Percentiles rank a stretch among this genome's conserved stretches.
phyloP scores from a whole-genome alignment of 2,797 vertebrate genomes.

The Tiaroga cobitis region DNA sequence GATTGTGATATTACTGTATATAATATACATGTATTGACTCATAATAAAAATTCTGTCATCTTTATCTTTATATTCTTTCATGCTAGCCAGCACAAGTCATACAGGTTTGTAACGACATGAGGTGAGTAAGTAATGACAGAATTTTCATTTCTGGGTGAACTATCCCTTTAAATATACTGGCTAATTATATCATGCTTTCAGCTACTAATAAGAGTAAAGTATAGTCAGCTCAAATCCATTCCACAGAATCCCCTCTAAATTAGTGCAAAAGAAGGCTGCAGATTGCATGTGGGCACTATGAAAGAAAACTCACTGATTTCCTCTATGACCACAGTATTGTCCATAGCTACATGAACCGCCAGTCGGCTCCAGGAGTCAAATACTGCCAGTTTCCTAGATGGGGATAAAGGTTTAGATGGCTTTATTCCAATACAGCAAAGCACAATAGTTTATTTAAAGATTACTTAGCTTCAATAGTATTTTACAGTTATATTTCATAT shows the following conservation, averaged over 20 bases:
- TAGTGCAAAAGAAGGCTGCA: background rate
- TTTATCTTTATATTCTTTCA: background rate
- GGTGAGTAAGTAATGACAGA: no score
- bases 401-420: background rate
- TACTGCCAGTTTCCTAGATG: conserved; percentile 89
- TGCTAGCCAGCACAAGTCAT: background rate
- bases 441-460: background rate
- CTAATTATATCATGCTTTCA: background rate
- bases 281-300: background rate
- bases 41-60: background rate
- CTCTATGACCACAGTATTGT: conserved; percentile 98
- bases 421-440: background rate
- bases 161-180: background rate
- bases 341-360: conserved; percentile 97
- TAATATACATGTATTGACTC: background rate
- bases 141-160: background rate
- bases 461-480: background rate
- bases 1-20: background rate
- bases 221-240: background rate
- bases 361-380: conserved; percentile 95
- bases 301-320: conserved; percentile 90
- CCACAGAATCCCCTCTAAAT: background rate
- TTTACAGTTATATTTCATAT: background rate
- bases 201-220: background rate
- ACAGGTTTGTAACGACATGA: background rate